Conservation (phyloP, 1,140 invertebrate species). For the Halyomorpha halys region DNA sequence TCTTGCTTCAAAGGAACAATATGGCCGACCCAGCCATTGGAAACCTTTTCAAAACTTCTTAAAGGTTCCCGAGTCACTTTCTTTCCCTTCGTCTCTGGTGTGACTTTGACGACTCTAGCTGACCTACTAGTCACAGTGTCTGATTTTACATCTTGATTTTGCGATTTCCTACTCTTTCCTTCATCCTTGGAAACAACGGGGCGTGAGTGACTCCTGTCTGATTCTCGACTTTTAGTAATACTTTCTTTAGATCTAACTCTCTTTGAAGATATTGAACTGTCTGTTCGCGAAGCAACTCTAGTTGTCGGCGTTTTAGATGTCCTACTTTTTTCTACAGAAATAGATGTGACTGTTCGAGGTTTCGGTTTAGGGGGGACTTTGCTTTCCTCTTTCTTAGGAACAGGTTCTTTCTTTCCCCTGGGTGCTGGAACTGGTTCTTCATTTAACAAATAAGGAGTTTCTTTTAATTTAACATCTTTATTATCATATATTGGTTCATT, state of each 20-base stretch:
- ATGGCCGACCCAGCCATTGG: conserved; percentile 26
- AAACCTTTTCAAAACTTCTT: conserved; percentile 25
- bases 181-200: background rate
- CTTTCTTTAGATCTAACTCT: conserved; percentile 4
- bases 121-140: background rate
- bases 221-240: background rate
- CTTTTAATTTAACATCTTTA: background rate
- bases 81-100: conserved; percentile 4
- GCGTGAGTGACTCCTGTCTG: background rate
- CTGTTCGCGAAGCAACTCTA: background rate
- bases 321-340: background rate
- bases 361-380: conserved; percentile 5
- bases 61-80: conserved; percentile 18
- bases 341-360: conserved; percentile 3
- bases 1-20: conserved; percentile 15
- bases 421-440: conserved; percentile 11
- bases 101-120: background rate
- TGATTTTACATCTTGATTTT: too few species aligned
- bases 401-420: background rate
- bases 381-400: background rate
- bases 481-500: background rate
- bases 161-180: background rate
- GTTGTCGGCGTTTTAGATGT: background rate
- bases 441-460: conserved; percentile 7
- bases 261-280: background rate